Conservation (phyloP, 2,888 invertebrate genomes). For the Sabellastarte sp. region DNA sequence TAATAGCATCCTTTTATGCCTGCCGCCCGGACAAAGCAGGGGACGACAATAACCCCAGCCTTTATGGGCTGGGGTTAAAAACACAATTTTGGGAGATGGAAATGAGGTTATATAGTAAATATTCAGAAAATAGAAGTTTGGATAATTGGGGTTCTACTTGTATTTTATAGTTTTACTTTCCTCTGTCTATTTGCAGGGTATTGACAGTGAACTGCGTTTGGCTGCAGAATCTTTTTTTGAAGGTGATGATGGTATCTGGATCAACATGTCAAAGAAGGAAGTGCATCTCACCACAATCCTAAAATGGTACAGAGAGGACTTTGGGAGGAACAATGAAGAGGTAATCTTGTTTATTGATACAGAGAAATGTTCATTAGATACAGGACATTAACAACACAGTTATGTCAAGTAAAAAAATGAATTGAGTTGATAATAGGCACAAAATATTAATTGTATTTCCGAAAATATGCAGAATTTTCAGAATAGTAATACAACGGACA, state of each 20-base stretch:
- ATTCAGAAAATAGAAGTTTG: too few relatives aligned
- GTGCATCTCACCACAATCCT: slow-evolving; percentile 59
- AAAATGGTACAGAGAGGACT: slow-evolving; percentile 62
- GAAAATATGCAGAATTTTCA: too few relatives aligned
- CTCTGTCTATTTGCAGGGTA: slow-evolving; percentile 36
- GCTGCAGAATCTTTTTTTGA: slow-evolving; percentile 57
- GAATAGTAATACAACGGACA: too few relatives aligned
- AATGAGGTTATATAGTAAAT: too few relatives aligned
- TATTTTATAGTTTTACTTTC: too few relatives aligned
- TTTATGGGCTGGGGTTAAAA: too few relatives aligned
- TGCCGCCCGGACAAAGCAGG: too few relatives aligned
- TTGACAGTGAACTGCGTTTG: slow-evolving; percentile 43
- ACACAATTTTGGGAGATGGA: too few relatives aligned
- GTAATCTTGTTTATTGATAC: slow-evolving; percentile 27
- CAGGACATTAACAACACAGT: background rate
- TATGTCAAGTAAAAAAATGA: background rate
- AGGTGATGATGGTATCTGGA: slow-evolving; percentile 54
- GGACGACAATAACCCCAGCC: too few relatives aligned
- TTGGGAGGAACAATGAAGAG: slow-evolving; percentile 53
- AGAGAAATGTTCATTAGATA: too few relatives aligned
- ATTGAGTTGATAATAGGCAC: background rate
- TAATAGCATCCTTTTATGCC: too few relatives aligned
- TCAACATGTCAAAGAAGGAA: slow-evolving; percentile 51
- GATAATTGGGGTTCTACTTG: too few relatives aligned
- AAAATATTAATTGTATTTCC: background rate